phyloP scores from a whole-genome alignment of 2,888 invertebrate genomes.

The Ophonus ardosiacus region DNA sequence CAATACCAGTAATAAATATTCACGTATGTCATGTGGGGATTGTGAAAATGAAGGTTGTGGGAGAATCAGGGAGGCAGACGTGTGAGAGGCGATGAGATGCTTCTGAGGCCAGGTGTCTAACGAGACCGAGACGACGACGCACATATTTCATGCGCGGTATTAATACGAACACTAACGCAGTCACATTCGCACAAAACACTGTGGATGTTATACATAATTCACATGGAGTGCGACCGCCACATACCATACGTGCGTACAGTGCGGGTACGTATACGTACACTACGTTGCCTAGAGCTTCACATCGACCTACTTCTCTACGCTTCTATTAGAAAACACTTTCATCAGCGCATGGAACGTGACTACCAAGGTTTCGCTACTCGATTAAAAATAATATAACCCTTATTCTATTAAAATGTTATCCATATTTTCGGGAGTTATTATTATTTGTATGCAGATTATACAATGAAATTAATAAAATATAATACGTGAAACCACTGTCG shows the following conservation, averaged over 20 bases:
- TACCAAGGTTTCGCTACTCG: not conserved
- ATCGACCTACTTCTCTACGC: not conserved
- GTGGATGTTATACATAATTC: conserved; percentile 53
- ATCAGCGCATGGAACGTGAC: not conserved
- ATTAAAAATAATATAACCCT: not conserved
- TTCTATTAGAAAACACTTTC: conserved; percentile 40
- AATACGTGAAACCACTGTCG: too few relatives aligned
- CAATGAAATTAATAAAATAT: too few relatives aligned
- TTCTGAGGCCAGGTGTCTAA: conserved; percentile 17
- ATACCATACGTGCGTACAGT: conserved; percentile 14
- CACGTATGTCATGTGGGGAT: not conserved
- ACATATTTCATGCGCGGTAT: conserved; percentile 50
- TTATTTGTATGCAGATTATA: too few relatives aligned
- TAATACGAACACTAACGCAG: conserved; percentile 48
- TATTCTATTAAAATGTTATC: too few relatives aligned
- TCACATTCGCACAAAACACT: conserved; percentile 51
- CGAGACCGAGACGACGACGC: conserved; percentile 34
- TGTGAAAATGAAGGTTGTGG: not conserved
- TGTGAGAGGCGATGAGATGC: not conserved
- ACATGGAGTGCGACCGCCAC: conserved; percentile 28
- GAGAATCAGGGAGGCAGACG: not conserved
- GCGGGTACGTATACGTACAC: not conserved
- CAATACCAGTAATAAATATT: not conserved
- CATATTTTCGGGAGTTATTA: too few relatives aligned
- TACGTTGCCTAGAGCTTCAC: conserved; percentile 9